Percentiles rank a stretch among this genome's conserved stretches.
These are phyloP conservation scores for Beroe forskalii DNA, from an alignment of 37 sponge, comb jelly and placozoan species.

Conservation along the genomic window DNA sequence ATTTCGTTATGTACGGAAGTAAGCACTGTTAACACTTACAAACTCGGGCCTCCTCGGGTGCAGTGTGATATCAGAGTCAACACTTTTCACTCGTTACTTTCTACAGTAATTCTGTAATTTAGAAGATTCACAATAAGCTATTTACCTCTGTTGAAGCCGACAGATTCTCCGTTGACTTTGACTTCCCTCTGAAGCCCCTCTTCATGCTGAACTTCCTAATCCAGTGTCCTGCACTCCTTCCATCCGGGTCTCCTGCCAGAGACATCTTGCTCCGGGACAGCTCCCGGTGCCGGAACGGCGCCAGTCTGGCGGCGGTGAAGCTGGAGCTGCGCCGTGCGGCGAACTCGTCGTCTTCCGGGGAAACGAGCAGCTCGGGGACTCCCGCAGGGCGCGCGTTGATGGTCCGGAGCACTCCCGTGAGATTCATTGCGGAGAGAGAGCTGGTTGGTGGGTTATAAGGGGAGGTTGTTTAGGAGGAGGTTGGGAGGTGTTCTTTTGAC, in stretches of 20 bases:
- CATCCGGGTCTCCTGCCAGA: not conserved
- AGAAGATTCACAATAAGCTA: too few species aligned
- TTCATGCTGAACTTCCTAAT: slow-evolving; percentile 31
- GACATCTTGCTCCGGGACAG: slow-evolving; percentile 16
- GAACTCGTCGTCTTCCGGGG: slow-evolving; percentile 8
- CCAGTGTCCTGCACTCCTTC: not conserved
- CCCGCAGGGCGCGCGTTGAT: slow-evolving; percentile 34
- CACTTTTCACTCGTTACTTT: too few species aligned
- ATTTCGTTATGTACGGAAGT: too few species aligned
- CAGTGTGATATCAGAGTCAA: too few species aligned
- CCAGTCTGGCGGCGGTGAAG: not conserved
- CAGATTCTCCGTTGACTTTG: not conserved
- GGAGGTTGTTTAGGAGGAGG: not conserved
- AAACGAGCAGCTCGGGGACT: not conserved
- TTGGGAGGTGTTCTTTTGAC: too few species aligned
- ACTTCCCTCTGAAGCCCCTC: not conserved
- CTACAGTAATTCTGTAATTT: too few species aligned
- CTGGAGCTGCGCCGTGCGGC: not conserved
- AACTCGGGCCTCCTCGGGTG: too few species aligned
- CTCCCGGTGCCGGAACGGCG: not conserved
- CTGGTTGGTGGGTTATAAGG: not conserved
- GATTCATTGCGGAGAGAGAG: slow-evolving; percentile 2
- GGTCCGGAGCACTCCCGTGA: slow-evolving; percentile 46
- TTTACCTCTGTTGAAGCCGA: slow-evolving; percentile 3
- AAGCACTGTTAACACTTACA: too few species aligned